Evolutionary conservation across 2,888 invertebrate species (phyloP).

Genomic region (Xanthia icteritia): DNA sequence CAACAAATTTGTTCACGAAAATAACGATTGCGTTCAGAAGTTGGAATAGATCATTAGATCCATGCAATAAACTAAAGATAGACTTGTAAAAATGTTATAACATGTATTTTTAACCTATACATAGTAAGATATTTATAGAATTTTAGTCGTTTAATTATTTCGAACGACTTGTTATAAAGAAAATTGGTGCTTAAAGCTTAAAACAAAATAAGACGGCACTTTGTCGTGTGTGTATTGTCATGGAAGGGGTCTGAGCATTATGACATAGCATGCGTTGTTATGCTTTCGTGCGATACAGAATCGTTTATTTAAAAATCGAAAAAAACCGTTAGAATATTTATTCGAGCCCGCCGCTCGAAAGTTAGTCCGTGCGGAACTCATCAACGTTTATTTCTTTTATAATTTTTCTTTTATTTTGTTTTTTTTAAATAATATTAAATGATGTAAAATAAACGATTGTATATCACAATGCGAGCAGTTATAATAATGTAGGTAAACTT

Average conservation of each 20-base stretch:
- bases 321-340: slow-evolving; percentile 43
- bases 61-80: slow-evolving; percentile 84
- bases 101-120: slow-evolving; percentile 91
- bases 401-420: slow-evolving; percentile 36
- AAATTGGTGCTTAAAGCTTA: slow-evolving; percentile 91
- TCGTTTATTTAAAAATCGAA: slow-evolving; percentile 67
- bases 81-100: slow-evolving; percentile 90
- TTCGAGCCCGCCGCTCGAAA: slow-evolving; percentile 65
- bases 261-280: slow-evolving; percentile 90
- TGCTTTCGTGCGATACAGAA: slow-evolving; percentile 79
- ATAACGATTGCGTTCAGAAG: slow-evolving; percentile 46
- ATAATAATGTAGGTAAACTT: slow-evolving; percentile 90
- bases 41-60: slow-evolving; percentile 78
- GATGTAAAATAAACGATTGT: slow-evolving; percentile 76
- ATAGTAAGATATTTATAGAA: slow-evolving; percentile 91
- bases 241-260: slow-evolving; percentile 85
- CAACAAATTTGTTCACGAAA: slow-evolving; percentile 60
- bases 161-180: slow-evolving; percentile 91
- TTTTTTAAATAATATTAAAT: too few relatives aligned
- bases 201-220: slow-evolving; percentile 86
- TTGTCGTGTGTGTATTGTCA: slow-evolving; percentile 88
- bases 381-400: slow-evolving; percentile 33
- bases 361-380: slow-evolving; percentile 64
- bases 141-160: slow-evolving; percentile 91
- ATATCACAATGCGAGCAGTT: slow-evolving; percentile 81